A percentile compares a stretch with the other conserved stretches of the same genome.
Conservation (phyloP, 2,113 vertebrate species). For the Onychostruthus taczanowskii region DNA sequence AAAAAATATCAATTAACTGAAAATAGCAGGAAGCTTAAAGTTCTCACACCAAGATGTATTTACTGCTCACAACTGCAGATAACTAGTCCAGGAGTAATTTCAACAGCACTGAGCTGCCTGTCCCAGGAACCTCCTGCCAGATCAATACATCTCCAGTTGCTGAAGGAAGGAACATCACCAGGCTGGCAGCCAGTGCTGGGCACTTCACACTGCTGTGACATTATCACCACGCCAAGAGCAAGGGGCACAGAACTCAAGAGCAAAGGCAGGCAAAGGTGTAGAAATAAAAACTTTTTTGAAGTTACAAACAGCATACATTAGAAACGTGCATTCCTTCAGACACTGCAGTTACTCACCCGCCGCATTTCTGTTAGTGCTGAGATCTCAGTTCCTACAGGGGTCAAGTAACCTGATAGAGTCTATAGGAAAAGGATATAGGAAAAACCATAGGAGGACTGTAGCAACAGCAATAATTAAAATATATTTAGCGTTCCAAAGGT, state of each 20-base stretch:
- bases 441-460: conserved; percentile 8
- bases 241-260: neutral
- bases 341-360: conserved; percentile 76
- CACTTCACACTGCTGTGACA: neutral
- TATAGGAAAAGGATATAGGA: conserved; percentile 63
- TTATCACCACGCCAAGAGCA: neutral
- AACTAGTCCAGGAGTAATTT: neutral
- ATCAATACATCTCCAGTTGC: accelerated
- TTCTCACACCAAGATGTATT: neutral
- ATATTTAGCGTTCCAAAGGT: neutral
- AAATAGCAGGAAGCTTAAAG: neutral
- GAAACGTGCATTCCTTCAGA: neutral
- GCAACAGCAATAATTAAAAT: neutral
- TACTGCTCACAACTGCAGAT: neutral
- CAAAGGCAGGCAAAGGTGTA: neutral
- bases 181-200: neutral
- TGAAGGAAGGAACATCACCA: neutral
- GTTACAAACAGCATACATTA: neutral
- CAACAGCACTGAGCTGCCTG: neutral
- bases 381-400: conserved; percentile 86
- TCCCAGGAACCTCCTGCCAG: neutral
- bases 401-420: conserved; percentile 89
- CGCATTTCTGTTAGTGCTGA: conserved; percentile 86
- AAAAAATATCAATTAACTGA: neutral
- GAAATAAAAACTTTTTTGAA: neutral